Evolutionary conservation across 2,888 invertebrate species (phyloP), one percentile per base, ranked within the genome.

Genomic region (Drosophila bunnanda): DNA sequence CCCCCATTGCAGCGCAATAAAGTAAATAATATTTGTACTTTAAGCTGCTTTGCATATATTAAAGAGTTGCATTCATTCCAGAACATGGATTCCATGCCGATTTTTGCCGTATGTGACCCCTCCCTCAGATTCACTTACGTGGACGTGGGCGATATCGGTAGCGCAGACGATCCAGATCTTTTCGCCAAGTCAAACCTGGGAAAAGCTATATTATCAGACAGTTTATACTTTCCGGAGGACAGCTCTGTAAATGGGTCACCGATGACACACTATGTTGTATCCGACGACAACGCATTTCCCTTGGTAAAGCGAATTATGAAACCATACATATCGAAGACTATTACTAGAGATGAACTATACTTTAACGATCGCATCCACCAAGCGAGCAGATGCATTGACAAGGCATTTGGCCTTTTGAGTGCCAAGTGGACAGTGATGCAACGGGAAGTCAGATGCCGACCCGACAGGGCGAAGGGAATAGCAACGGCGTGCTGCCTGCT

Each of bases 401-500:
- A 32, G 3, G 32, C 50, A 9, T 50, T 50, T 9, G 20, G 10
- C 15, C 15, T 50, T 50, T 15, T 50, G 20, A 32, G 50, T 22
- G 20, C 20, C 20, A 50, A 20, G 0, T 50, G 50, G 50, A 32
- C 0, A 4, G 9, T 32, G 20, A 32, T 50, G 50, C 32, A 9
- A 15, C 20, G 50, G 32, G 20, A 15, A 10, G 9, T 32, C 9
- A 32, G 6, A 2, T 50, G 32, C 15, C 9, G 32, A 6, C 20
- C 50, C 15, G 20, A 32, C 2, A 32, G 15, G 9, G 50, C 32
- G 15, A 50, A 22, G 20, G 15, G 15, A 20, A 50, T 50, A 32
- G 50, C 50, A 50, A 32, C 13, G 15, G 50, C 50, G 6, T 50
- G 50, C 32, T 50, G 50, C 20, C 32, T 50, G 15, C 50, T 50